These are phyloP conservation scores for Alauda arvensis DNA, from an alignment of 2,797 vertebrate species.

Conservation along the genomic window DNA sequence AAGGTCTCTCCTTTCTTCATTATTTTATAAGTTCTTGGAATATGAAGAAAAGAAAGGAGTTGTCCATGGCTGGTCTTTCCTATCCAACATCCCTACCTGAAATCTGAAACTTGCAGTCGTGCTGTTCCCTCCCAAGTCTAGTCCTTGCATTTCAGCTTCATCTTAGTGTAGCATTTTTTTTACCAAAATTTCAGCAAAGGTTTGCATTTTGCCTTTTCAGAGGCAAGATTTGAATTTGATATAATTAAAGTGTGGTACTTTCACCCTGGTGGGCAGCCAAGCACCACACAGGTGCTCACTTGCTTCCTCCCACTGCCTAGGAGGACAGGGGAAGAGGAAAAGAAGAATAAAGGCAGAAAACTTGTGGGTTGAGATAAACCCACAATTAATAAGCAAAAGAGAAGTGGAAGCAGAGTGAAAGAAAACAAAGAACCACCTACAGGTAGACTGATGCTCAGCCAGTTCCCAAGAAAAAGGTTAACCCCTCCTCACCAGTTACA, in stretches of 20 bases:
- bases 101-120: neutral
- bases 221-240: neutral
- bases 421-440: neutral
- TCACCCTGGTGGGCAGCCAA: neutral
- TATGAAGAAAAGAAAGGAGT: neutral
- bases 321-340: neutral
- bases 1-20: neutral
- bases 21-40: neutral
- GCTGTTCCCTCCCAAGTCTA: neutral
- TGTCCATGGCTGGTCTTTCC: neutral
- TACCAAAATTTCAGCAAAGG: neutral
- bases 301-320: neutral
- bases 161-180: neutral
- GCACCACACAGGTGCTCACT: neutral
- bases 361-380: neutral
- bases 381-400: neutral
- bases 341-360: neutral
- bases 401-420: neutral
- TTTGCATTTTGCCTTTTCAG: neutral
- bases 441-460: accelerated
- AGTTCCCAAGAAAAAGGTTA: neutral
- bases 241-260: neutral
- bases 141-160: neutral
- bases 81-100: neutral
- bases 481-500: neutral